Evolutionary conservation across 2,797 vertebrate species (phyloP).

Genomic region (Lophotriccus pileatus): DNA sequence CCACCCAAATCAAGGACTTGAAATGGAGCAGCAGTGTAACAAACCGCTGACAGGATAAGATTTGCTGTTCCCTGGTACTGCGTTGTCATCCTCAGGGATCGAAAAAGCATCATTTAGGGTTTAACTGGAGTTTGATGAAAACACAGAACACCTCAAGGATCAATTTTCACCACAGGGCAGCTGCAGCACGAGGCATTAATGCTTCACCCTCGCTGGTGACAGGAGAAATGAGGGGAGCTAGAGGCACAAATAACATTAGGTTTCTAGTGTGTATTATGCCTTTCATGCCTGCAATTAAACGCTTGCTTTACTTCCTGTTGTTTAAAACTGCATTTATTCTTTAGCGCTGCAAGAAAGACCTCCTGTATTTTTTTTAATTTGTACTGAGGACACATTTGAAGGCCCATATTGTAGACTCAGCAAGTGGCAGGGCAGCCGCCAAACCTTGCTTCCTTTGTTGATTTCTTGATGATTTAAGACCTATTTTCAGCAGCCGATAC

Average conservation of each 20-base stretch:
- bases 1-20: slow-evolving; percentile 31
- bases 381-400: not conserved
- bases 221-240: not conserved
- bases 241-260: slow-evolving; percentile 39
- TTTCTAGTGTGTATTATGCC: slow-evolving; percentile 23
- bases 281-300: slow-evolving; percentile 53
- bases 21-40: slow-evolving; percentile 11
- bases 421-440: slow-evolving; percentile 38
- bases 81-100: not conserved
- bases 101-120: slow-evolving; percentile 30
- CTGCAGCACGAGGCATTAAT: slow-evolving; percentile 40
- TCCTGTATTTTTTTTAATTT: slow-evolving; percentile 34
- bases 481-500: slow-evolving; percentile 49
- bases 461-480: slow-evolving; percentile 52
- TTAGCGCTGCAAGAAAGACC: slow-evolving; percentile 44
- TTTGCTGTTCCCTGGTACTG: slow-evolving; percentile 3
- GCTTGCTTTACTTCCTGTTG: slow-evolving; percentile 64
- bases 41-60: not conserved
- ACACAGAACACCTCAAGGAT: slow-evolving; percentile 40
- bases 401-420: slow-evolving; percentile 50
- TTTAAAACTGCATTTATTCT: slow-evolving; percentile 63
- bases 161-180: slow-evolving; percentile 57
- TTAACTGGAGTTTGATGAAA: slow-evolving; percentile 52
- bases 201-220: slow-evolving; percentile 29
- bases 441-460: slow-evolving; percentile 60